These are phyloP conservation scores for Lycia hirtaria DNA, from an alignment of 2,888 invertebrate genomes.

Conservation along the genomic window DNA sequence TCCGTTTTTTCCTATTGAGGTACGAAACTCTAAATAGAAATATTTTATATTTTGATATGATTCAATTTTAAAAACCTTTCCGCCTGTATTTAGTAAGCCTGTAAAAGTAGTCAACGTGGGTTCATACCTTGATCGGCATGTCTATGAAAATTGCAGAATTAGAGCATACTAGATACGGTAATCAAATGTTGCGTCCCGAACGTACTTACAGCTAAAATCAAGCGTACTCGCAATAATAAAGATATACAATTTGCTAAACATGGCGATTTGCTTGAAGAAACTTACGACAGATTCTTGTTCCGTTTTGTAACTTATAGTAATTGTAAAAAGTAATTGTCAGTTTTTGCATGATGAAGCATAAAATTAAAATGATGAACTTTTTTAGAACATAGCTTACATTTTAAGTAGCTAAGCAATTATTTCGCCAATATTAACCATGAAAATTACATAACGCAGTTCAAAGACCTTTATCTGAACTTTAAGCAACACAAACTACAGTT, in stretches of 20 bases:
- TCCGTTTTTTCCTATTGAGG: too few relatives aligned
- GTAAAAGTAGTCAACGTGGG: background rate
- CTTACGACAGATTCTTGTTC: conserved; percentile 1
- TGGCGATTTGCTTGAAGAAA: conserved; percentile 16
- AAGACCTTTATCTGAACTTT: conserved; percentile 5
- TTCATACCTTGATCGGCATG: background rate
- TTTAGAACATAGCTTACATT: background rate
- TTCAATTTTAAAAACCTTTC: background rate
- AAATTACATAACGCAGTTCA: conserved; percentile 2
- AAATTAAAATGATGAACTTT: conserved; percentile 6
- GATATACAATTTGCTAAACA: conserved; percentile 26
- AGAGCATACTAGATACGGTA: conserved; percentile 26
- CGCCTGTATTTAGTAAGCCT: background rate
- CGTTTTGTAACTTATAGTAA: conserved; percentile 5
- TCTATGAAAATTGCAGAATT: conserved; percentile 28
- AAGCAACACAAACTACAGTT: conserved; percentile 5
- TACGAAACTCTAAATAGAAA: background rate
- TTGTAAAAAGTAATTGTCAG: background rate
- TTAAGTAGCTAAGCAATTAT: conserved; percentile 1
- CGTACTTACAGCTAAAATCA: conserved; percentile 5
- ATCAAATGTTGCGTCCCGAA: conserved; percentile 24
- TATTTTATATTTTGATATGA: background rate
- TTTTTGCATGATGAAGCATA: conserved; percentile 6
- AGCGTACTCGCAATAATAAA: conserved; percentile 27
- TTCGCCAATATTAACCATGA: conserved; percentile 2